Evolutionary conservation across 2,113 vertebrate species (phyloP).

Genomic region (Crotophaga sulcirostris): DNA sequence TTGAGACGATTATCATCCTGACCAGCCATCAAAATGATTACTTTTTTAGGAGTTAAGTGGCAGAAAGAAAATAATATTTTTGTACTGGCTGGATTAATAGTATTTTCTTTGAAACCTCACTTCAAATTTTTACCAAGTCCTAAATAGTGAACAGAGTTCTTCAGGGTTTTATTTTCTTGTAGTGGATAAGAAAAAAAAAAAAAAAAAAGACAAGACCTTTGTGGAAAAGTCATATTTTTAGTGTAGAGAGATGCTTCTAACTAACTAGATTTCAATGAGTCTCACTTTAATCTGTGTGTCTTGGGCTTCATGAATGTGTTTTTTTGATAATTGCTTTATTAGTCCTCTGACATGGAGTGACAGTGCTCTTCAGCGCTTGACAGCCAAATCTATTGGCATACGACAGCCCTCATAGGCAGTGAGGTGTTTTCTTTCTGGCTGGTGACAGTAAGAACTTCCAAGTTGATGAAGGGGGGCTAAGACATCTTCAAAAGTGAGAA

Average conservation of each 20-base stretch:
- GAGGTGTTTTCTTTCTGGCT: conserved; percentile 74
- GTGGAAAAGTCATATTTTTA: not conserved
- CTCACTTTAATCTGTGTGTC: conserved; percentile 67
- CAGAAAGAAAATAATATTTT: not conserved
- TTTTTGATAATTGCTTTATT: conserved; percentile 80
- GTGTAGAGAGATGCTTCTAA: conserved; percentile 16
- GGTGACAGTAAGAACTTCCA: conserved; percentile 79
- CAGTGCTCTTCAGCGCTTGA: conserved; percentile 74
- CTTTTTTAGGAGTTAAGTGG: not conserved
- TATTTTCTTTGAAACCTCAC: not conserved
- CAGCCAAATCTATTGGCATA: conserved; percentile 78
- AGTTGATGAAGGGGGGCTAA: conserved; percentile 72
- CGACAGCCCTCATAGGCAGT: conserved; percentile 52
- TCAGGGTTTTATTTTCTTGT: not conserved
- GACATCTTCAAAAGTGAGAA: conserved; percentile 68
- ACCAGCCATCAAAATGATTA: not conserved
- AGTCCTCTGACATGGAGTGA: conserved; percentile 78
- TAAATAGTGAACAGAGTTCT: not conserved
- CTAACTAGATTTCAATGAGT: conserved; percentile 2
- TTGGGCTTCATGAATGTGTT: conserved; percentile 41
- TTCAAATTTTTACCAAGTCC: not conserved
- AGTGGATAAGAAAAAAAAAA: accelerated
- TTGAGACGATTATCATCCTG: not conserved
- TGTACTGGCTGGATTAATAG: not conserved
- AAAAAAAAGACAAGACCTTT: not conserved